Conservation (phyloP, 2,888 invertebrate genomes). For the Caenorhabditis virilis region DNA sequence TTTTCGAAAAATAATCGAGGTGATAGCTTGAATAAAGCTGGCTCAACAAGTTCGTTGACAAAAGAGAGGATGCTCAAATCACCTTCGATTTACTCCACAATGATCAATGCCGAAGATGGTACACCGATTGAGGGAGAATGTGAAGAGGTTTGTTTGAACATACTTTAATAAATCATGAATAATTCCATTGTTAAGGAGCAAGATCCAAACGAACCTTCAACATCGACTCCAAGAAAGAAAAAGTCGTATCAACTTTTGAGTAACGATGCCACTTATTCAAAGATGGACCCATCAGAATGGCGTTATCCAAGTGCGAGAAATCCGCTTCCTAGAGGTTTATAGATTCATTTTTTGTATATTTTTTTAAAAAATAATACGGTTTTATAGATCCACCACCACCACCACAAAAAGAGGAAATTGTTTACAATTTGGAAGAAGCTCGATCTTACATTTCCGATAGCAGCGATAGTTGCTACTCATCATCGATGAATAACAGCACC, state of each 20-base stretch:
- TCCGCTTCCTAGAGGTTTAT: not conserved
- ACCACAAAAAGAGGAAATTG: conserved; percentile 16
- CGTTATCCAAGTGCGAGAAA: too few relatives aligned
- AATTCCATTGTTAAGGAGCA: too few relatives aligned
- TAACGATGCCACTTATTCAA: conserved; percentile 5
- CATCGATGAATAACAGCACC: conserved; percentile 33
- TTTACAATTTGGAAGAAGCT: conserved; percentile 24
- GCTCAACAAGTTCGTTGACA: not conserved
- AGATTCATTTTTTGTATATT: not conserved
- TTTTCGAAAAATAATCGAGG: not conserved
- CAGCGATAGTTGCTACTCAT: conserved; percentile 56
- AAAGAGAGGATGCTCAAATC: not conserved
- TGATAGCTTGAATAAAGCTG: not conserved
- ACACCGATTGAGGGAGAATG: not conserved
- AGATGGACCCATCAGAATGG: conserved; percentile 21
- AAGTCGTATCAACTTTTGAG: not conserved
- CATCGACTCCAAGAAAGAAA: not conserved
- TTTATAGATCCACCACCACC: conserved; percentile 6
- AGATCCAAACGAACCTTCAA: not conserved
- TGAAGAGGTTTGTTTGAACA: not conserved
- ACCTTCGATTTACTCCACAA: conserved; percentile 1
- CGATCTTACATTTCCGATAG: conserved; percentile 50
- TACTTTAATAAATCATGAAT: too few relatives aligned
- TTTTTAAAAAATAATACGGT: not conserved
- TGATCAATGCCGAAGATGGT: not conserved